Percentiles rank a stretch among this genome's conserved stretches.
Conservation (phyloP, 2,797 vertebrate species). For the Danio jaintianensis region DNA sequence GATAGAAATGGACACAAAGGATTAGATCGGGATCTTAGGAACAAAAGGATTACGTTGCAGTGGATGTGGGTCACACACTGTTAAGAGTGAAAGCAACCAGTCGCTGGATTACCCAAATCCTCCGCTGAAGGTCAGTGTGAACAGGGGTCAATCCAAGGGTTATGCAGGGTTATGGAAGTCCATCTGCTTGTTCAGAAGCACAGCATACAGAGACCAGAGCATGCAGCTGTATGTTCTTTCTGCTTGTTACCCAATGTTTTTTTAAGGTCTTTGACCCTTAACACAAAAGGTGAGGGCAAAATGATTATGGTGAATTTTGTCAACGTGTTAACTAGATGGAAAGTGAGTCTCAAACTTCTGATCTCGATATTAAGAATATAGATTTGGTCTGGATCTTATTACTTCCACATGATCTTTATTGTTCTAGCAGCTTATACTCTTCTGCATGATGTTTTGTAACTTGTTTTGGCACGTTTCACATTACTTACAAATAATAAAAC, state of each 20-base stretch:
- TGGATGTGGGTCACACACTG: slow-evolving; percentile 75
- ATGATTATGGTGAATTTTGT: background rate
- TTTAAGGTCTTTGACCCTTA: slow-evolving; percentile 1
- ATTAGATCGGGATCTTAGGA: slow-evolving; percentile 74
- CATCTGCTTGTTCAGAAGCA: slow-evolving; percentile 25
- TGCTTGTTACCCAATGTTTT: background rate
- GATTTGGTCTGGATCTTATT: background rate
- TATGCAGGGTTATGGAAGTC: slow-evolving; percentile 18
- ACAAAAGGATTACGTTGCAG: slow-evolving; percentile 75
- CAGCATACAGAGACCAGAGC: background rate
- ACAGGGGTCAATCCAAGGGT: slow-evolving; percentile 45
- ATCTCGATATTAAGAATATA: background rate
- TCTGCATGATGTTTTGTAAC: background rate
- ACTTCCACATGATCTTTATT: background rate
- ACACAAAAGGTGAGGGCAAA: background rate
- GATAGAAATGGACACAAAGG: slow-evolving; percentile 69
- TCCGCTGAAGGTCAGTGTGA: slow-evolving; percentile 47
- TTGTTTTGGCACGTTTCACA: background rate
- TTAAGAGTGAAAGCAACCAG: slow-evolving; percentile 70
- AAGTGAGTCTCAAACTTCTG: background rate
- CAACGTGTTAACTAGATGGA: background rate
- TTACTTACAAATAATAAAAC: too few relatives aligned
- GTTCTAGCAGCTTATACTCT: background rate
- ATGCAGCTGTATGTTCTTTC: background rate
- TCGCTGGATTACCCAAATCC: slow-evolving; percentile 68